phyloP scores from a whole-genome alignment of 2,888 invertebrate species.

The Alloscopus bannaensis region DNA sequence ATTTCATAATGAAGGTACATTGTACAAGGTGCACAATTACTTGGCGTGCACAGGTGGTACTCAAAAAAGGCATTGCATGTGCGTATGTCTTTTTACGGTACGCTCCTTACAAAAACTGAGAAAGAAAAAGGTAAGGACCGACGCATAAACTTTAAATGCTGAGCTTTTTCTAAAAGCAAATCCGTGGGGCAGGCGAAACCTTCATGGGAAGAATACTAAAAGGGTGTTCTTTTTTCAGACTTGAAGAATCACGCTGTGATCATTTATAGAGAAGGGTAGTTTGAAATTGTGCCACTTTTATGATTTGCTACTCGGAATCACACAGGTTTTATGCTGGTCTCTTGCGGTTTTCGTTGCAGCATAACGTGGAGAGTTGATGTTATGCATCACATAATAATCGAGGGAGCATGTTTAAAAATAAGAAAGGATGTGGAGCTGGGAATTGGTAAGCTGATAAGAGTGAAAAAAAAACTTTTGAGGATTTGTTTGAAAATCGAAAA shows the following conservation, averaged over 20 bases:
- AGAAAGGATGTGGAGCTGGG: conserved; percentile 7
- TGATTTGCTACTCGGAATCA: neutral
- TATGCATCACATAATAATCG: neutral
- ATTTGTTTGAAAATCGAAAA: neutral
- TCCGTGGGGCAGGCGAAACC: neutral
- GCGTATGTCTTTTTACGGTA: neutral
- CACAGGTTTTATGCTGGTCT: neutral
- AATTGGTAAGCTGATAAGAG: neutral
- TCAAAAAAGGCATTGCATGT: neutral
- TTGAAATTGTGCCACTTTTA: neutral
- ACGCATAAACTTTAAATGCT: conserved; percentile 12
- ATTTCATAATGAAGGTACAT: neutral
- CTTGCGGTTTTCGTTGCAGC: neutral
- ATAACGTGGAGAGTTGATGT: neutral
- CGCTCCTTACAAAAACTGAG: conserved; percentile 6
- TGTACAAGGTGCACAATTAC: conserved; percentile 27
- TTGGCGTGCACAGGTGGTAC: conserved; percentile 26
- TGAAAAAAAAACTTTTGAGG: neutral
- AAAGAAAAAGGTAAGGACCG: conserved; percentile 11
- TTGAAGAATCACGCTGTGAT: conserved; percentile 39
- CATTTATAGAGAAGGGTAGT: conserved; percentile 17
- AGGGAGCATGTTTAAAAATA: neutral
- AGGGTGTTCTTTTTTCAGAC: conserved; percentile 23
- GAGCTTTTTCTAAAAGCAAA: neutral
- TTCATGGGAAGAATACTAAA: neutral